These are phyloP conservation scores for Probosciger aterrimus DNA, from an alignment of 2,113 vertebrate species.

Conservation along the genomic window DNA sequence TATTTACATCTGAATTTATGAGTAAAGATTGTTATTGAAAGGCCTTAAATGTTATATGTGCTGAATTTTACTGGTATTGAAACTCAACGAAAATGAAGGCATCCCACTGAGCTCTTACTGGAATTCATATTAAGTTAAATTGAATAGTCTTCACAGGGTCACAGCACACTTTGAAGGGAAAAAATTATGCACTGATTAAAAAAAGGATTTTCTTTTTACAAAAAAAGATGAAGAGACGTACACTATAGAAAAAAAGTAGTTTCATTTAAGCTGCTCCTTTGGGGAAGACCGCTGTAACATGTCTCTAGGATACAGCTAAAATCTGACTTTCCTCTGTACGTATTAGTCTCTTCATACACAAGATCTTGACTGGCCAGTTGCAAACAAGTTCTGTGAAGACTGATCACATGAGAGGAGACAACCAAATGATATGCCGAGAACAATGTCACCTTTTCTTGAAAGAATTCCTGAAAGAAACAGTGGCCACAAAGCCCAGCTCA, in stretches of 20 bases:
- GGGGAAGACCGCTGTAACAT: background rate
- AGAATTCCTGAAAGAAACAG: background rate
- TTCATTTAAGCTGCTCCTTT: background rate
- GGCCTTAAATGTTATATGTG: background rate
- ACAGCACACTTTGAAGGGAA: background rate
- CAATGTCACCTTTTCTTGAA: background rate
- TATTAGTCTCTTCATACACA: background rate
- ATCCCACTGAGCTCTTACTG: background rate
- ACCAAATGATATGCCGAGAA: accelerated
- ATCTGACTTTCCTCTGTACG: background rate
- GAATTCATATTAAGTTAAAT: background rate
- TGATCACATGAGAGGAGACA: background rate
- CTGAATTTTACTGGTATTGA: background rate
- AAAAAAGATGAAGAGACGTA: background rate
- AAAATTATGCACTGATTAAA: background rate
- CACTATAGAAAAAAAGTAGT: background rate
- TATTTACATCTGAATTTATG: background rate
- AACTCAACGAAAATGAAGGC: background rate
- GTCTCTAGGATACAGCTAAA: background rate
- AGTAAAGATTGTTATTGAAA: background rate
- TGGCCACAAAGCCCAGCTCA: background rate
- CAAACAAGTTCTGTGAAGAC: background rate
- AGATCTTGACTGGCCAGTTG: background rate
- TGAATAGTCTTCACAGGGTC: background rate
- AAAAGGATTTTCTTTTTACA: background rate